These are phyloP conservation scores for Ramphastos sulfuratus DNA, from an alignment of 2,113 vertebrate genomes.

Conservation along the genomic window DNA sequence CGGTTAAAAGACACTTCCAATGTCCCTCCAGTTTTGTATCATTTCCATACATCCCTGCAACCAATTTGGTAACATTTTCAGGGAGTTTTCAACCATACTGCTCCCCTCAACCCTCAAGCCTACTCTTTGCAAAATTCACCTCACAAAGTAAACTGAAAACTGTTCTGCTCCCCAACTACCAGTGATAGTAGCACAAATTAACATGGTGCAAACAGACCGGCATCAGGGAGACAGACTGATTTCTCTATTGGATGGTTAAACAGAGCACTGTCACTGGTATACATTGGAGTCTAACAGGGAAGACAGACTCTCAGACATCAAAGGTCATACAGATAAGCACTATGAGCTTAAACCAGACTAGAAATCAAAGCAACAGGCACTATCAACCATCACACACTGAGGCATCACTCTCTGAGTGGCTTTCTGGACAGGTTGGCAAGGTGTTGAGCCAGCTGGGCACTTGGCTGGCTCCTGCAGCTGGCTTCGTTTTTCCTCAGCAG, in stretches of 20 bases:
- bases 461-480: neutral
- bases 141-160: neutral
- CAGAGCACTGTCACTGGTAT: neutral
- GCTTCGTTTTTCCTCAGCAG: neutral
- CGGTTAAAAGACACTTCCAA: neutral
- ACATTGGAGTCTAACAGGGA: neutral
- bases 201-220: neutral
- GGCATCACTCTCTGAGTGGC: neutral
- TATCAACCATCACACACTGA: neutral
- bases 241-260: neutral
- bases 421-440: neutral
- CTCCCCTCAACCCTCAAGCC: neutral
- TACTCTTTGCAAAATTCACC: neutral
- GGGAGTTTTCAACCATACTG: neutral
- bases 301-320: neutral
- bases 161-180: neutral
- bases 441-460: neutral
- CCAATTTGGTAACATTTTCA: neutral
- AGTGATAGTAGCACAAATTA: neutral
- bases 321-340: neutral
- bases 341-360: neutral
- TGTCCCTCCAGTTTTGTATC: neutral
- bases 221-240: neutral
- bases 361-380: neutral
- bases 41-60: conserved; percentile 2